A percentile compares a stretch with the other conserved stretches of the same genome.
Evolutionary conservation across 2,113 vertebrate genomes (phyloP).

Genomic region (Chascanopsetta lugubris): DNA sequence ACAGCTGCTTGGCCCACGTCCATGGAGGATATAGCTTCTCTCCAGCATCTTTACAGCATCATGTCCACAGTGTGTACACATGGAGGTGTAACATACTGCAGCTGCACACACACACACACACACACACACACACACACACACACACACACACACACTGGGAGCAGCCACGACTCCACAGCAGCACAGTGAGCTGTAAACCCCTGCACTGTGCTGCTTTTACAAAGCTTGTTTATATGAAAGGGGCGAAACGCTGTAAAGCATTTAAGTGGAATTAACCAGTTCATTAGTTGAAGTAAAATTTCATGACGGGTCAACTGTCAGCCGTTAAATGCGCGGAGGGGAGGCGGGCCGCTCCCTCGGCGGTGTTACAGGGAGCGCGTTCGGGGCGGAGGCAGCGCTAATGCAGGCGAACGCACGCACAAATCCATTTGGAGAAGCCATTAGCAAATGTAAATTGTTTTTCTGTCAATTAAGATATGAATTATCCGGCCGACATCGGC

Average conservation of each 20-base stretch:
- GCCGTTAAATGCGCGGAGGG: conserved; percentile 47
- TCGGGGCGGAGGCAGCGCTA: conserved; percentile 12
- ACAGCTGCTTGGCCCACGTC: conserved; percentile 42
- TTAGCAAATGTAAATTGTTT: conserved; percentile 76
- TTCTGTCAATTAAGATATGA: conserved; percentile 75
- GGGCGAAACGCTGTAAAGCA: too few species aligned
- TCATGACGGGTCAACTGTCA: conserved; percentile 55
- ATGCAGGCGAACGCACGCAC: conserved; percentile 42
- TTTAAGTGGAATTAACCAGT: conserved; percentile 60
- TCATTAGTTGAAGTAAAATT: conserved; percentile 63
- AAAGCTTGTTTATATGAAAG: too few species aligned
- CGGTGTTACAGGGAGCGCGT: conserved; percentile 14
- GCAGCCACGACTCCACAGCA: too few species aligned
- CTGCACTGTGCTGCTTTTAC: too few species aligned
- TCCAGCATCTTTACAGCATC: conserved; percentile 44
- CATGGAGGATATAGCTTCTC: conserved; percentile 36
- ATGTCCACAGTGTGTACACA: conserved; percentile 22
- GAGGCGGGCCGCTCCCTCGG: conserved; percentile 16
- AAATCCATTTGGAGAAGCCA: conserved; percentile 69
- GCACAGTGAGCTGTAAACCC: too few species aligned
- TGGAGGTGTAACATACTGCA: conserved; percentile 37
- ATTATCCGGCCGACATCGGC: conserved; percentile 68
- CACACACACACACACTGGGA: too few species aligned
- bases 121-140: too few species aligned
- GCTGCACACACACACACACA: conserved; percentile 46